Evolutionary conservation across 1,140 invertebrate genomes (phyloP).

Genomic region (Pollicipes pollicipes): DNA sequence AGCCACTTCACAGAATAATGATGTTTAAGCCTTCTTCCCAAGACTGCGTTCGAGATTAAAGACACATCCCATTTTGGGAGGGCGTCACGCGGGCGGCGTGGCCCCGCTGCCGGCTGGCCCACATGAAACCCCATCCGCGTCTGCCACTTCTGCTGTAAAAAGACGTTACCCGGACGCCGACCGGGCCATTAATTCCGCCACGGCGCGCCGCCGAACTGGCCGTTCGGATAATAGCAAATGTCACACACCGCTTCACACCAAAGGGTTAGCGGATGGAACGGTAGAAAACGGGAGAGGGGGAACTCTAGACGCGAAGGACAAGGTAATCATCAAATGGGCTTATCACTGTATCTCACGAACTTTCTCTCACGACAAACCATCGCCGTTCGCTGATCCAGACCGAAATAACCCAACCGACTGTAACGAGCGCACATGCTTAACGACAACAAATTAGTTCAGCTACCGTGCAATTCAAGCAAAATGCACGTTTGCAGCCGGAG

Average conservation of each 20-base stretch:
- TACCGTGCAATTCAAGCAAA: no score
- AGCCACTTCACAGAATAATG: no score
- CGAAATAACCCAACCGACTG: no score
- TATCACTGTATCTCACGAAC: not conserved
- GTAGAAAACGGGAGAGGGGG: not conserved
- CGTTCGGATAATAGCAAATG: not conserved
- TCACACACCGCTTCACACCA: not conserved
- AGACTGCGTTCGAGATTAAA: no score
- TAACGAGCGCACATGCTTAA: no score
- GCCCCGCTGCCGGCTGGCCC: no score
- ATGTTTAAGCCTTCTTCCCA: no score
- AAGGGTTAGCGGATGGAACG: not conserved
- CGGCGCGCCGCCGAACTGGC: not conserved
- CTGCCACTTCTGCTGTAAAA: conserved; percentile 1
- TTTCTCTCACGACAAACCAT: no score
- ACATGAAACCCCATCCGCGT: not conserved
- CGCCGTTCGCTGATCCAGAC: no score
- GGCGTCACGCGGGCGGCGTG: not conserved
- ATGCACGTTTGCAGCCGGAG: no score
- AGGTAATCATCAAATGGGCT: not conserved
- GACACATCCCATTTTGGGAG: no score
- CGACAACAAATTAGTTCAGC: no score
- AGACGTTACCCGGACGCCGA: not conserved
- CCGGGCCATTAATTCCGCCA: not conserved
- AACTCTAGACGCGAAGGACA: not conserved